Conservation (phyloP, 2,888 invertebrate genomes). For the Metallyticus violacea region DNA sequence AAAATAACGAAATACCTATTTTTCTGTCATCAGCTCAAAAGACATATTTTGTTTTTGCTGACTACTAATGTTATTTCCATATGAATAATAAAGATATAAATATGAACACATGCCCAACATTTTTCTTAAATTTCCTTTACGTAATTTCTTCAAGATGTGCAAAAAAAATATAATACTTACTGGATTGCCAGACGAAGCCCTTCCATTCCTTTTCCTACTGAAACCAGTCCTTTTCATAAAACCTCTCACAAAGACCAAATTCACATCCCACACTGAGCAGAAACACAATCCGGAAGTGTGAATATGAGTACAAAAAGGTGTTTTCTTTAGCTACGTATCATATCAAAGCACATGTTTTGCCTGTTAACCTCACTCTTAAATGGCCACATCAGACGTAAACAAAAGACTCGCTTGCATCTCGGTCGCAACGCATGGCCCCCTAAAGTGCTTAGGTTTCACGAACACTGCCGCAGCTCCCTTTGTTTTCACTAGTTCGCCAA, state of each 20-base stretch:
- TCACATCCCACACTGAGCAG: background rate
- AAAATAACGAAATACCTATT: too few species aligned
- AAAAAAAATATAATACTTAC: constrained; percentile 39
- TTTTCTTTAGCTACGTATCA: background rate
- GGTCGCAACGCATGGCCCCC: background rate
- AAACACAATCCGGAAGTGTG: background rate
- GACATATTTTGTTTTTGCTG: too few species aligned
- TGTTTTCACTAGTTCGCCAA: background rate
- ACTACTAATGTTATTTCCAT: too few species aligned
- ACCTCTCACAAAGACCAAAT: background rate
- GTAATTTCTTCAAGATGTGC: background rate
- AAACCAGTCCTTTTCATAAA: background rate
- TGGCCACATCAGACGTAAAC: background rate
- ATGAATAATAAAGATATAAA: too few species aligned
- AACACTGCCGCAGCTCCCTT: background rate
- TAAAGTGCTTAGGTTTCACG: too few species aligned
- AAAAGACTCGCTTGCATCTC: background rate
- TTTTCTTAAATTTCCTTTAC: background rate
- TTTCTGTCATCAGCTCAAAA: too few species aligned
- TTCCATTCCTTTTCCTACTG: constrained; percentile 39
- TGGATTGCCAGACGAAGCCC: constrained; percentile 45
- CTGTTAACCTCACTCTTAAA: background rate
- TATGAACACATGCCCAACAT: too few species aligned
- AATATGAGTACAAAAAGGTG: background rate
- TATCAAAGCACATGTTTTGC: background rate